Base-by-base conservation (phyloP, 2,113 vertebrate species). In the Sitta europaea region DNA sequence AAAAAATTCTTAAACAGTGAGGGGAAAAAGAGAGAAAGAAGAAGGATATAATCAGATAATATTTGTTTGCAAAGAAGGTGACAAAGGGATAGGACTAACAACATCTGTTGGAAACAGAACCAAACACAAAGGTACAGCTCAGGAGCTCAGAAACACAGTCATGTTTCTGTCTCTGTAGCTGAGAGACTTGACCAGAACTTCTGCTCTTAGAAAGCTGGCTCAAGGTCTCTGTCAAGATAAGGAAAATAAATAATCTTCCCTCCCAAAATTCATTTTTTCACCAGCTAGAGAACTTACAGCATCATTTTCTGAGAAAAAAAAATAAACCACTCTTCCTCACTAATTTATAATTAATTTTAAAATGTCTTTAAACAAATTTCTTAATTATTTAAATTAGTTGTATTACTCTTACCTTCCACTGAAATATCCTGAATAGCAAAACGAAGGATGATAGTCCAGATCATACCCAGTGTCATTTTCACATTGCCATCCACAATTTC, bases 401-500 rank as follows among this genome's bases (percentile, higher is more conserved):
- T 38, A 51, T 59, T 92, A 65, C n/a, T 90, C 77, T 98, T 98
- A 99, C 99, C 99, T 99, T 99, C 99, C 86, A 99, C 98, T 92
- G 98, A 99, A 97, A 99, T 99, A 95, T 99, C 99, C 92, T 99
- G 99, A 93, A 99, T 99, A 87, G 99, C 99, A 55, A 99, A 99
- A 97, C 99, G 99, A 79, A 99, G 99, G 92, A 99, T 99, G 95
- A 99, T 99, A 48, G 99, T 99, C 99, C 99, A 99, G 94, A 99
- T 99, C 99, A 99, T 99, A 93, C 99, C 99, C 84, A 99, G 98
- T 3, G 99, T 99, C 99, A 99, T 99, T 97, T 99, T 99, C 93
- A 99, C 98, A 42, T 99, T 99, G 45, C 99, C 99, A 0, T 99
- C 99, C 62, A 99, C 99, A 68, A 99, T 99, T 98, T 99, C 99